phyloP scores from a whole-genome alignment of 2,113 vertebrate species.

The Octodon degus region DNA sequence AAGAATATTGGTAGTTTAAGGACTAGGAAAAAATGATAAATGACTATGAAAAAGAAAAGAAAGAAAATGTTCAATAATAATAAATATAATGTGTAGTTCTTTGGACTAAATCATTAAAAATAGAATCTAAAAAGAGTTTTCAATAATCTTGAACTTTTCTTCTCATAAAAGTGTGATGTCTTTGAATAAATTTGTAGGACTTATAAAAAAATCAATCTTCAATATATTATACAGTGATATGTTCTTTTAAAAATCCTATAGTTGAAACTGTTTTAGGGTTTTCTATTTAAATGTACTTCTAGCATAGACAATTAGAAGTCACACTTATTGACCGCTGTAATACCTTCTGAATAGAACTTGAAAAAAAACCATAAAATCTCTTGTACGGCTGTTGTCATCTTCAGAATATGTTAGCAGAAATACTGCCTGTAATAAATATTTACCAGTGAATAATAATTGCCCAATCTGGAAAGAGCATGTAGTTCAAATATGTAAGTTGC shows the following conservation, averaged over 20 bases:
- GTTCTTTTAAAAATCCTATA: neutral
- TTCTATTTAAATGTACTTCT: neutral
- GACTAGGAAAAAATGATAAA: neutral
- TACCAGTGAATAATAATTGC: neutral
- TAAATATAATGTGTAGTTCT: neutral
- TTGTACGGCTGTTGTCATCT: neutral
- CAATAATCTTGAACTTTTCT: neutral
- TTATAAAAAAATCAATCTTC: neutral
- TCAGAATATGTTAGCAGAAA: neutral
- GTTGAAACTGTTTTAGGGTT: neutral
- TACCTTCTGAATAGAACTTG: neutral
- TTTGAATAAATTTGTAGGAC: neutral
- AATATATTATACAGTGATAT: neutral
- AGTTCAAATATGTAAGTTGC: neutral
- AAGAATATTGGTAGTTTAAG: neutral
- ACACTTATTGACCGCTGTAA: neutral
- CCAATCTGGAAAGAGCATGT: neutral
- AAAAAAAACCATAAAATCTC: neutral
- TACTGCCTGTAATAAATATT: neutral
- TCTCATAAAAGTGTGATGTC: neutral
- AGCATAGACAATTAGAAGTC: neutral
- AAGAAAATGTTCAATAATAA: neutral
- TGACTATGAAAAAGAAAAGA: neutral
- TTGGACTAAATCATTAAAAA: neutral
- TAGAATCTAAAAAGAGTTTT: neutral